Percentiles rank a stretch among this genome's conserved stretches.
Conservation (phyloP, 1,140 invertebrate genomes). For the Periplaneta americana region DNA sequence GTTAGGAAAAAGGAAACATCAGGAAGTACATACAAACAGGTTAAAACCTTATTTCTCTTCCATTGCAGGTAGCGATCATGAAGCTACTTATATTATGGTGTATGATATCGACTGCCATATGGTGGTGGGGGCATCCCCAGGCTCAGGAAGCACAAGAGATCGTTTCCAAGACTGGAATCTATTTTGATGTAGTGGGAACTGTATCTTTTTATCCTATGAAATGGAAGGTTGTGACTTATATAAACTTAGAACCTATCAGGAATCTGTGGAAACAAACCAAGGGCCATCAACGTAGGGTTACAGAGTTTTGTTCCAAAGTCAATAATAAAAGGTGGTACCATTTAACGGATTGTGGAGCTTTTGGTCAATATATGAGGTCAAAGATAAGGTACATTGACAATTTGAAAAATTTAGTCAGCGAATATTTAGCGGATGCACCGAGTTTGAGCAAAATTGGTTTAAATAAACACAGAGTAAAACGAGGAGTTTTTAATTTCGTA, state of each 20-base stretch:
- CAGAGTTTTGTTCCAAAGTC: neutral
- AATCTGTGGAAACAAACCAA: neutral
- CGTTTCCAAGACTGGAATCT: neutral
- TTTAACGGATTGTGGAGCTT: too few species aligned
- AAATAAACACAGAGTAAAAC: too few species aligned
- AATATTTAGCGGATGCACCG: too few species aligned
- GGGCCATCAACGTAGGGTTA: too few species aligned
- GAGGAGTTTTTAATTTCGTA: too few species aligned
- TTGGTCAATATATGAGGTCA: too few species aligned
- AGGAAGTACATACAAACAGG: neutral
- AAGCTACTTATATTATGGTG: neutral
- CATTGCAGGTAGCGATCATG: neutral
- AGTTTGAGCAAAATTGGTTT: too few species aligned
- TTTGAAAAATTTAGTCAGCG: too few species aligned
- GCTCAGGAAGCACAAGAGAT: neutral
- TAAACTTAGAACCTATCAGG: too few species aligned
- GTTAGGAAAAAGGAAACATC: neutral
- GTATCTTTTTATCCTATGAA: neutral
- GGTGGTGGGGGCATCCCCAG: neutral
- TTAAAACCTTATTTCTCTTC: neutral
- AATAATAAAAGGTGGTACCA: neutral
- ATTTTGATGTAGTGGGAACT: neutral
- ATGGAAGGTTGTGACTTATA: too few species aligned
- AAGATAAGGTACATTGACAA: too few species aligned
- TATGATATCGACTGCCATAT: neutral